Evolutionary conservation across 2,113 vertebrate species (phyloP).

Genomic region (Hydrolagus affinis): DNA sequence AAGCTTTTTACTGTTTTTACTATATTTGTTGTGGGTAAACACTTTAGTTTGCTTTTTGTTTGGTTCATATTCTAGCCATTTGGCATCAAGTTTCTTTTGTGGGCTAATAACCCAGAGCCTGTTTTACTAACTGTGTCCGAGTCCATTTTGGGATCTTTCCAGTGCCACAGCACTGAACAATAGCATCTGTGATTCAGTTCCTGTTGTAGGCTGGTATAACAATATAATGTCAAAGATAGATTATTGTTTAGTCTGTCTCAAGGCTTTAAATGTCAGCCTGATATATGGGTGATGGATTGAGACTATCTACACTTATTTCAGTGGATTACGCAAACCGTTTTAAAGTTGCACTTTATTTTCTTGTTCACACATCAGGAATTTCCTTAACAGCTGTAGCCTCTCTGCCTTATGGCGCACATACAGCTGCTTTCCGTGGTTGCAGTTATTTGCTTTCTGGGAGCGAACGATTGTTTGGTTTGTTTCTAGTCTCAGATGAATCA

Average conservation of each 20-base stretch:
- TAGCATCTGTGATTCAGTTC: slow-evolving; percentile 4
- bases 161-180: not conserved
- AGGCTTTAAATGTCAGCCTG: not conserved
- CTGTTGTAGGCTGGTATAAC: not conserved
- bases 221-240: slow-evolving; percentile 4
- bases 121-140: not conserved
- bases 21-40: not conserved
- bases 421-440: not conserved
- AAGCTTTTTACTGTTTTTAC: not conserved
- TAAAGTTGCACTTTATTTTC: not conserved
- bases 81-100: not conserved
- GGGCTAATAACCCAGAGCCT: not conserved
- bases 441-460: not conserved
- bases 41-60: slow-evolving; percentile 7
- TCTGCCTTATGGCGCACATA: not conserved
- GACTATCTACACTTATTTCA: not conserved
- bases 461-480: not conserved
- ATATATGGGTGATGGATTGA: not conserved
- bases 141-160: not conserved
- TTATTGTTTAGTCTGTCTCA: not conserved
- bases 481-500: not conserved
- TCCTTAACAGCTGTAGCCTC: not conserved
- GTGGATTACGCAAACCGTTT: not conserved
- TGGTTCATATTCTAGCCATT: not conserved
- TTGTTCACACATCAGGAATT: not conserved